Conservation (phyloP, 64 coral and sea anemone species). For the Pachyseris speciosa region DNA sequence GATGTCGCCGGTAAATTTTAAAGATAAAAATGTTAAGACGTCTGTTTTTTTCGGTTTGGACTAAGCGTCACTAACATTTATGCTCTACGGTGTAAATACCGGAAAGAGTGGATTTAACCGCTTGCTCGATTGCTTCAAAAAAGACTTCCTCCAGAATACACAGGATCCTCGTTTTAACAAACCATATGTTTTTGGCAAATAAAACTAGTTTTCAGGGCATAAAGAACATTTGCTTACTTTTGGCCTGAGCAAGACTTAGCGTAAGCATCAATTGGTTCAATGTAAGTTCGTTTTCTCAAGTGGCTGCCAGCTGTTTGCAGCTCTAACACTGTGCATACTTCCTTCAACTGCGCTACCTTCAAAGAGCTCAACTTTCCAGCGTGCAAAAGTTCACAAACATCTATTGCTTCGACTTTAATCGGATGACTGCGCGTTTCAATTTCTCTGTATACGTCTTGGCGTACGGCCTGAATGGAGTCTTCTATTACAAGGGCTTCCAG, state of each 20-base stretch:
- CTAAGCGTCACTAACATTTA: too few species aligned
- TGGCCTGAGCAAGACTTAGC: constrained; percentile 24
- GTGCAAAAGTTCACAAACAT: constrained; percentile 21
- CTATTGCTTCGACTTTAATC: neutral
- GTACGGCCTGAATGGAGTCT: neutral
- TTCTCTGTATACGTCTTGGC: constrained; percentile 5
- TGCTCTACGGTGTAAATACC: too few species aligned
- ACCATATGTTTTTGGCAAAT: neutral
- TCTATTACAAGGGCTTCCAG: constrained; percentile 14
- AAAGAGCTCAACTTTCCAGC: constrained; percentile 17
- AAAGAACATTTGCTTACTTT: neutral
- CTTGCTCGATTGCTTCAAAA: too few species aligned
- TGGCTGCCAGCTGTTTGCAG: neutral
- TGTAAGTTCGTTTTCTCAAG: constrained; percentile 23
- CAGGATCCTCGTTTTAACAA: too few species aligned
- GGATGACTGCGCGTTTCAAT: constrained; percentile 30
- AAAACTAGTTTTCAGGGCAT: neutral
- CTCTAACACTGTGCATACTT: neutral
- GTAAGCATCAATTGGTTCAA: constrained; percentile 24
- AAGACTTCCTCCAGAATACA: too few species aligned
- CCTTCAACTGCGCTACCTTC: constrained; percentile 21
- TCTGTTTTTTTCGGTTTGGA: too few species aligned
- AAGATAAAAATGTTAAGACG: too few species aligned
- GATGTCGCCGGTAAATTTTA: too few species aligned
- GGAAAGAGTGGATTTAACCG: too few species aligned